Evolutionary conservation across 2,113 vertebrate species (phyloP).

Genomic region (Erythrolamprus reginae): DNA sequence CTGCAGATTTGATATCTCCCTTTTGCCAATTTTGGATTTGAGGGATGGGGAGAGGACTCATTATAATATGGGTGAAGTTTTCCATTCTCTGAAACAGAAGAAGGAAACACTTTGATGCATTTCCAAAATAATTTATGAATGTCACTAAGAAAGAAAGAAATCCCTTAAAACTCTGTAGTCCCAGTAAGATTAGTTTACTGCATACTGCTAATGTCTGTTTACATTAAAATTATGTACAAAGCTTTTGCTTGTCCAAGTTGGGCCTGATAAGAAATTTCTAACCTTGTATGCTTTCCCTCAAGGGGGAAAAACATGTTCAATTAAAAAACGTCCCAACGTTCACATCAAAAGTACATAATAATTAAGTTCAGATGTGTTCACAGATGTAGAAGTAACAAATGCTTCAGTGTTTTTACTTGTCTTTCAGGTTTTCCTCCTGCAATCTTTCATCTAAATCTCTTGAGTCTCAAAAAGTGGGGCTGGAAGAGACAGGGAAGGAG

Average conservation of each 20-base stretch:
- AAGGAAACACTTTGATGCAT: not conserved
- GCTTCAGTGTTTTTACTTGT: slow-evolving; percentile 56
- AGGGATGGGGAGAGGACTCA: not conserved
- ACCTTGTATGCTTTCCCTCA: not conserved
- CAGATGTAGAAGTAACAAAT: slow-evolving; percentile 59
- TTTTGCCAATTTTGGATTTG: not conserved
- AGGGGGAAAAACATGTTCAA: not conserved
- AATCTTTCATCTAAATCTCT: slow-evolving; percentile 59
- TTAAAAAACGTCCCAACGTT: not conserved
- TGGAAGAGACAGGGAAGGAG: slow-evolving; percentile 28
- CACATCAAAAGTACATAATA: slow-evolving; percentile 36
- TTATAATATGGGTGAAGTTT: not conserved
- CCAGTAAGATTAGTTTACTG: not conserved
- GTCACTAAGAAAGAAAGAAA: not conserved
- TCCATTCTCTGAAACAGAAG: not conserved
- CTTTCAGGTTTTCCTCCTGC: slow-evolving; percentile 47
- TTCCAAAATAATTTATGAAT: not conserved
- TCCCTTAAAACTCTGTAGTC: no score
- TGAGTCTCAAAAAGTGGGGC: not conserved
- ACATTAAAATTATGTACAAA: slow-evolving; percentile 5
- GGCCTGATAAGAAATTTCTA: slow-evolving; percentile 21
- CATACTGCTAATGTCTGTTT: slow-evolving; percentile 28
- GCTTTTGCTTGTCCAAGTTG: slow-evolving; percentile 39
- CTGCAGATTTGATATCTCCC: not conserved
- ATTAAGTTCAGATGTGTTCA: slow-evolving; percentile 55